phyloP scores from a whole-genome alignment of 2,113 vertebrate species.

The Trogon melanurus region DNA sequence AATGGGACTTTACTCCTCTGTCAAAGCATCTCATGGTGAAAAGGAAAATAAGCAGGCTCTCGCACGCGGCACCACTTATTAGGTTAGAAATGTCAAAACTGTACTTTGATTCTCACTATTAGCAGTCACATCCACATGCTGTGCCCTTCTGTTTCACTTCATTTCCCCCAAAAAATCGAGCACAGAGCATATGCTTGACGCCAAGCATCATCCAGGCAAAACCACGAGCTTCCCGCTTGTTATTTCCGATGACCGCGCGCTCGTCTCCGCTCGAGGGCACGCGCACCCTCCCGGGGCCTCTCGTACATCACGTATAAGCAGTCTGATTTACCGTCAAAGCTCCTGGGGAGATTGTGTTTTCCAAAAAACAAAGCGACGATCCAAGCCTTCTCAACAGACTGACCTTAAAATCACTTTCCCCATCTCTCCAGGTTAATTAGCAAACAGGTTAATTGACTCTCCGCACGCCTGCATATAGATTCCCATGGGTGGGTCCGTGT shows the following conservation, averaged over 20 bases:
- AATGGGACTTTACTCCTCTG: constrained; percentile 70
- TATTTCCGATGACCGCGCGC: background rate
- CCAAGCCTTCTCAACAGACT: background rate
- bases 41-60: constrained; percentile 70
- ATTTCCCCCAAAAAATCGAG: constrained; percentile 14
- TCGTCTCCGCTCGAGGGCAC: background rate
- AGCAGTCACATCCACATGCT: constrained; percentile 59
- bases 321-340: background rate
- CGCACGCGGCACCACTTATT: constrained; percentile 41
- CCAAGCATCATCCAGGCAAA: background rate
- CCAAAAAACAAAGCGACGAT: background rate
- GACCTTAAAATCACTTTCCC: background rate
- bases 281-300: background rate
- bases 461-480: accelerated
- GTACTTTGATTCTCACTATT: constrained; percentile 59
- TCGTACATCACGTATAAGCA: background rate
- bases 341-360: background rate
- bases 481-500: accelerated
- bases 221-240: accelerated
- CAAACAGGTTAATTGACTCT: background rate
- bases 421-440: constrained; percentile 9
- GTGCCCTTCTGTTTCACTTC: constrained; percentile 62
- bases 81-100: constrained; percentile 72
- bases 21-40: constrained; percentile 65
- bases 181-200: background rate